Evolutionary conservation across 2,797 vertebrate species (phyloP), one percentile per base, ranked within the genome.

Genomic region (Peromyscus melanophrys): DNA sequence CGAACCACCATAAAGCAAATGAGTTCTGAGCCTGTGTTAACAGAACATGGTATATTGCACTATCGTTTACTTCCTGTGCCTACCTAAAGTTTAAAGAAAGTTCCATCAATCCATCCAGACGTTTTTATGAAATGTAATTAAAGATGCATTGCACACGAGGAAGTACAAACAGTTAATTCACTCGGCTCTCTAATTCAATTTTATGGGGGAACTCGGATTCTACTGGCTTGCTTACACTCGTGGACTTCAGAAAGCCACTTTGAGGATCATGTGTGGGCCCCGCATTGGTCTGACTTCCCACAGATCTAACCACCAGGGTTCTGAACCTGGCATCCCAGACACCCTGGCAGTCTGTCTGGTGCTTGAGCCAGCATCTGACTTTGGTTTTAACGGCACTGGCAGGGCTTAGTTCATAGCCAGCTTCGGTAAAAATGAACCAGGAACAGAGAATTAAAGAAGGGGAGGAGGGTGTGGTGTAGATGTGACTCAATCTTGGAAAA

Each of bases 121-220:
- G 0, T 89, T 95, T 97, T 95, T 95, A 97, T 96, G 96, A 96
- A 96, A 94, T 82, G 85, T 95, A 94, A 97, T 96, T 96, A 97
- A 97, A 94, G 89, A 89, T 61, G 59, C 23, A 37, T 94, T 37
- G 37, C 75, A 19, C 76, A 92, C 0, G 0, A 59, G 43, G 75
- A 94, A 88, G 78, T 43, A 67, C 88, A 63, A 93, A 94, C 43
- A 37, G 94, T 76, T 92, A 71, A 93, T 77, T 81, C 92, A 13
- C 81, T 95, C 49, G 0, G 43, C 40, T 19, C 67, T 89, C 85
- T 86, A 89, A 94, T 80, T 97, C 96, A 96, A 2, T 92, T 95
- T 96, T 91, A 96, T 78, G 90, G 73, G 77, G 94, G 82, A 27
- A 40, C 40, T 90, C 25, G 52, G 90, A 55, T n/a, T 43, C 55